Conservation (phyloP, 2,888 invertebrate species). For the Merodon equestris region DNA sequence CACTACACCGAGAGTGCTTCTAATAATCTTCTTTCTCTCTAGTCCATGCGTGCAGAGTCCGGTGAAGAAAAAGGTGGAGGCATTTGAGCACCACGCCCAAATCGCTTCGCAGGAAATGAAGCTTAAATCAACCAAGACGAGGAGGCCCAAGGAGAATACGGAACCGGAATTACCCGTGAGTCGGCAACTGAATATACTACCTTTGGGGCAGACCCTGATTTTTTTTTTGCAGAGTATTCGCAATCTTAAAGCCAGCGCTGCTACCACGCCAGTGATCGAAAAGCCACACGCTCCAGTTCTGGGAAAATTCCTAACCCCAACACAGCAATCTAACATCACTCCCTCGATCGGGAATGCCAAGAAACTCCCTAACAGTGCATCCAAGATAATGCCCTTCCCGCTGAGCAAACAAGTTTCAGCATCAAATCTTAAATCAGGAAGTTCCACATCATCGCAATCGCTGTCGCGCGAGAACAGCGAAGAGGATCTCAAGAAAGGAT, state of each 20-base stretch:
- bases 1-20: not conserved
- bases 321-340: constrained; percentile 71
- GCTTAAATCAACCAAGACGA: constrained; percentile 69
- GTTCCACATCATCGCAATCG: constrained; percentile 71
- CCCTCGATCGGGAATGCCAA: constrained; percentile 71
- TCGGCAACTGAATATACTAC: not conserved
- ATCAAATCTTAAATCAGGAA: constrained; percentile 70
- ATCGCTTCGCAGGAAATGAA: constrained; percentile 69
- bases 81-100: constrained; percentile 80
- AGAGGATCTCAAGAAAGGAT: constrained; percentile 76
- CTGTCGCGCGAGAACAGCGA: constrained; percentile 76
- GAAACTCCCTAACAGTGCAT: constrained; percentile 75
- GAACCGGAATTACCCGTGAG: constrained; percentile 71
- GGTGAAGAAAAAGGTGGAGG: constrained; percentile 82
- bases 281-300: constrained; percentile 72
- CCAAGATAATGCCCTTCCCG: constrained; percentile 72
- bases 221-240: constrained; percentile 28
- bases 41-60: constrained; percentile 82
- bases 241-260: constrained; percentile 49
- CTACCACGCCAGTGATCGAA: constrained; percentile 74
- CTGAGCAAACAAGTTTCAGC: constrained; percentile 68
- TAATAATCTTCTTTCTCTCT: constrained; percentile 72
- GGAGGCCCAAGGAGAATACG: constrained; percentile 74
- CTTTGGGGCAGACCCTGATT: not conserved
- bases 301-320: constrained; percentile 76